Percentiles rank a stretch among this genome's conserved stretches.
Evolutionary conservation across 2,113 vertebrate species (phyloP).

Genomic region (Nematolebias whitei): DNA sequence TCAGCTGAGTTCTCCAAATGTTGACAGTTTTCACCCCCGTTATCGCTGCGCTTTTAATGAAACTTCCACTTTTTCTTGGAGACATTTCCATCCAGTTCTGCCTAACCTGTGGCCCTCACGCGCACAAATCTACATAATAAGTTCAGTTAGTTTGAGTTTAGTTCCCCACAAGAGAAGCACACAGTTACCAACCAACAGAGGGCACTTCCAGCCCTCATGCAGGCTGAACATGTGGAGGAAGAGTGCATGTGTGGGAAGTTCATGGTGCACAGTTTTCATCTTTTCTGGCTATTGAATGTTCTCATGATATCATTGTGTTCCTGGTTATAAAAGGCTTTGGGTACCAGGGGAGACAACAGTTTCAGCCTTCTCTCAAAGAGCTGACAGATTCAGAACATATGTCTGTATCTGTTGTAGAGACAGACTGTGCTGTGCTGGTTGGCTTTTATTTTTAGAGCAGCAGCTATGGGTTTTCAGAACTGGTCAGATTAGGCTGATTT

Average conservation of each 20-base stretch:
- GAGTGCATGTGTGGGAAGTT: slow-evolving; percentile 35
- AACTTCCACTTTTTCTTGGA: background rate
- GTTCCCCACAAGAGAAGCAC: background rate
- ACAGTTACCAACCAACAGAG: background rate
- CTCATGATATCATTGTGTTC: background rate
- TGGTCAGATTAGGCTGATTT: no score
- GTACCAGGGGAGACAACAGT: no score
- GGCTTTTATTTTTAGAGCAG: no score
- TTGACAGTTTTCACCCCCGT: background rate
- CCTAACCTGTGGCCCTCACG: no score
- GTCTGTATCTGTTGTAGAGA: no score
- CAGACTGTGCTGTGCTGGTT: no score
- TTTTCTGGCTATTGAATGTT: background rate
- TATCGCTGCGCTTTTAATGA: background rate
- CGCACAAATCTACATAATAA: background rate
- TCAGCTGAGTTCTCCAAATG: background rate
- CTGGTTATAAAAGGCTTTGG: background rate
- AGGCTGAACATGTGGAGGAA: slow-evolving; percentile 38
- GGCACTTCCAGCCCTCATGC: slow-evolving; percentile 37
- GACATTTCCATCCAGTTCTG: background rate
- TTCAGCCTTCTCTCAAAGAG: no score
- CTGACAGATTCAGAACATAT: no score
- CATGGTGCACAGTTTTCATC: slow-evolving; percentile 12
- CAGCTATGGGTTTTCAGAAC: no score
- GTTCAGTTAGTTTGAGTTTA: background rate